phyloP scores from a whole-genome alignment of 1,140 invertebrate species.

The Ooceraea biroi region DNA sequence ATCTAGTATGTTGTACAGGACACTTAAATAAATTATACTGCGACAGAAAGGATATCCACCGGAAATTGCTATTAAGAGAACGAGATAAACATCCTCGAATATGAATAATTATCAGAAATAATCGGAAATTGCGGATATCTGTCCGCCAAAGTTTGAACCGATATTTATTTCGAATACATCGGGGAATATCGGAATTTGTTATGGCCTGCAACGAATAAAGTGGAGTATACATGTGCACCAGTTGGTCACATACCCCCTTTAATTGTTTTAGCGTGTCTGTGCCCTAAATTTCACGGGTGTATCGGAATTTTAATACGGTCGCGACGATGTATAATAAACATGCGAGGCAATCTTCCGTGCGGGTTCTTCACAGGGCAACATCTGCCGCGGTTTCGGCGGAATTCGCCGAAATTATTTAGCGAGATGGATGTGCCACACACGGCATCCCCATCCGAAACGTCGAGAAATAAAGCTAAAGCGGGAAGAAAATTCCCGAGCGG shows the following conservation, averaged over 20 bases:
- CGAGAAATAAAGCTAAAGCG: background rate
- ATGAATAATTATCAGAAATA: background rate
- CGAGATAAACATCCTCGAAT: background rate
- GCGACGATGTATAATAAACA: constrained; percentile 49
- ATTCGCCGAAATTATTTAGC: constrained; percentile 33
- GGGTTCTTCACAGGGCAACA: constrained; percentile 12
- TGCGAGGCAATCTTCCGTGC: constrained; percentile 17
- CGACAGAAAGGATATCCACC: no score
- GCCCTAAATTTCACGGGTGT: constrained; percentile 38
- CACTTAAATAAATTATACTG: no score
- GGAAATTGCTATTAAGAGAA: background rate
- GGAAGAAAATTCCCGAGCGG: background rate
- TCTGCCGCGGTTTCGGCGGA: constrained; percentile 16
- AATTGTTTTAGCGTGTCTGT: constrained; percentile 26
- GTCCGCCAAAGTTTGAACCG: constrained; percentile 27
- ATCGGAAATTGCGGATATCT: background rate
- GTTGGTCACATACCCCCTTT: constrained; percentile 11
- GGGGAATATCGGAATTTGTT: constrained; percentile 35
- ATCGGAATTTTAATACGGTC: constrained; percentile 49
- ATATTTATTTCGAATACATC: constrained; percentile 46
- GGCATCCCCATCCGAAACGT: background rate
- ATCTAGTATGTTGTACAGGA: no score
- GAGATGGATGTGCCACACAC: background rate
- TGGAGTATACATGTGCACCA: background rate
- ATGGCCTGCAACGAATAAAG: constrained; percentile 31